These are phyloP conservation scores for Phoxinus phoxinus DNA, from an alignment of 2,113 vertebrate genomes.

Conservation along the genomic window DNA sequence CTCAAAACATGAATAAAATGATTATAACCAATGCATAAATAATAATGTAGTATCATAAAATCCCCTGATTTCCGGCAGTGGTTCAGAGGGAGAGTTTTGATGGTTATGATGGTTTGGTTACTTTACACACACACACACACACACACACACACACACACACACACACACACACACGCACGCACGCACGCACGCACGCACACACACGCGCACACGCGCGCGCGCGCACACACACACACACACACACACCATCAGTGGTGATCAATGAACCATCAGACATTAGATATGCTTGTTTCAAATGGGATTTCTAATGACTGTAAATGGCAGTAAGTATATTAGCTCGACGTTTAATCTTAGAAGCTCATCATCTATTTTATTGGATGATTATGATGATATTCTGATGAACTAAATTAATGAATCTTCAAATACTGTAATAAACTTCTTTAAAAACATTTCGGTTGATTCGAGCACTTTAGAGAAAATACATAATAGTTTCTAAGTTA, in stretches of 20 bases:
- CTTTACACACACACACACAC: neutral
- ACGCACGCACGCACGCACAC: too few relatives aligned
- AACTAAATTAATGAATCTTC: neutral
- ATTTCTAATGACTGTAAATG: neutral
- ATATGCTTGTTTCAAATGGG: neutral
- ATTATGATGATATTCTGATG: neutral
- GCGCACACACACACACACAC: neutral
- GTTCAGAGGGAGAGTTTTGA: neutral
- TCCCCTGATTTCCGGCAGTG: too few relatives aligned
- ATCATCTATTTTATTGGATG: neutral
- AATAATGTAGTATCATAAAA: too few relatives aligned
- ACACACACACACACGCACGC: too few relatives aligned
- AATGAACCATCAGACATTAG: neutral
- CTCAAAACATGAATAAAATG: too few relatives aligned
- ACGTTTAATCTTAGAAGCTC: neutral
- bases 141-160: neutral
- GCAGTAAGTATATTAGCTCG: neutral
- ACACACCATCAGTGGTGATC: neutral
- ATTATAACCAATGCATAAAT: too few relatives aligned
- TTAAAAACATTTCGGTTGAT: neutral
- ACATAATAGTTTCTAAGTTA: too few relatives aligned
- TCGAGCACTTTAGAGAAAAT: neutral
- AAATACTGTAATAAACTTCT: neutral
- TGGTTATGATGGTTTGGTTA: neutral
- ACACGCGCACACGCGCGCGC: too few relatives aligned